Evolutionary conservation across 2,113 vertebrate genomes (phyloP), one percentile per base, ranked within the genome.

Genomic region (Pelmatolapia mariae): DNA sequence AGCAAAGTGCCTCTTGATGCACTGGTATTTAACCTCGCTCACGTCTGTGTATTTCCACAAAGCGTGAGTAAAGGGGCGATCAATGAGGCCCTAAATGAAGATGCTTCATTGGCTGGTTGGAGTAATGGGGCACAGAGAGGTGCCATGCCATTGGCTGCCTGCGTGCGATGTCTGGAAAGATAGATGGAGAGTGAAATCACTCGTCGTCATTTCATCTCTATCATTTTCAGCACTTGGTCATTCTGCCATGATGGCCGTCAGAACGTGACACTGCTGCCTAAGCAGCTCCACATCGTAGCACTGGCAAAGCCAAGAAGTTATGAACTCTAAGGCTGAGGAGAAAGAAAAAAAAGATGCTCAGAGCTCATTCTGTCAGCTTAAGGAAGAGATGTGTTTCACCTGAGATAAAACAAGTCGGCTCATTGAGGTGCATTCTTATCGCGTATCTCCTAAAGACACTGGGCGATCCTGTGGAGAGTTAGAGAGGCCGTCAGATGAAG

Each of bases 11-110:
- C 81, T 90, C 86, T 43, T 86, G 89, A 89, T 90, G 63, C 10
- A 84, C 85, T 83, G 78, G 82, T 84, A 50, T 92, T 91, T 87
- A 87, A 93, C 80, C 79, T 83, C 40, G 12, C 40, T 85, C 16
- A 40, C n/a, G 78, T 85, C 87, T 84, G 84, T 87, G 68, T 89
- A 80, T 93, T 93, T 91, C 80, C 90, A 89, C 91, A 89, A 90
- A 91, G 86, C 85, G 33, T 43, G 90, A 86, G 82, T 92, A 87
- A 93, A 90, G 86, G 89, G 93, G 91, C 82, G 90, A 93, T 94
- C 94, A 92, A 93, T 94, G 92, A 93, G 94, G 84, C 90, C 53
- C 85, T 87, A 79, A 84, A 87, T 93, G 93, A 83, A 93, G 90
- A 95, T 87, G 93, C 89, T 87, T 95, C 93, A 93, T 89, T 91